Percentiles rank a stretch among this genome's conserved stretches.
These are phyloP conservation scores for Masticophis lateralis DNA, from an alignment of 2,797 vertebrate species.

Conservation along the genomic window DNA sequence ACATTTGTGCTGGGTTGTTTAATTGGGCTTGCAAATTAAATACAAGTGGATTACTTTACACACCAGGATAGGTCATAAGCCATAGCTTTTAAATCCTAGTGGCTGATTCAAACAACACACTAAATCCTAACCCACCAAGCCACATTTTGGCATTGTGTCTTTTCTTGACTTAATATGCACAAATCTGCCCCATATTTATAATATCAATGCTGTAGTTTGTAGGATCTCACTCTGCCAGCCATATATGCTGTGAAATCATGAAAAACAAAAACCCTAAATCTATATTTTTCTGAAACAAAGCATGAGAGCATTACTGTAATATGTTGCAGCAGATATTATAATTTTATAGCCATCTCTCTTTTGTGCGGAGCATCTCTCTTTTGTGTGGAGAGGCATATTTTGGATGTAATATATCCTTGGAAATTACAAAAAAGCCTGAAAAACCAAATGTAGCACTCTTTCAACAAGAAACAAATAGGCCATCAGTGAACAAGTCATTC, in stretches of 20 bases:
- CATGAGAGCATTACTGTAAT: neutral
- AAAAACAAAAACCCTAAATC: neutral
- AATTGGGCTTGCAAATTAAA: neutral
- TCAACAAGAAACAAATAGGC: constrained; percentile 34
- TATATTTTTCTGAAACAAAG: neutral
- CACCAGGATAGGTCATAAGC: neutral
- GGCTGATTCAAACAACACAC: neutral
- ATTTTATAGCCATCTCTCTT: constrained; percentile 32
- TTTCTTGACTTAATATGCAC: neutral
- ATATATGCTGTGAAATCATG: neutral
- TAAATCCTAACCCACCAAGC: neutral
- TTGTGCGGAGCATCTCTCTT: constrained; percentile 18
- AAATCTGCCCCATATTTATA: neutral
- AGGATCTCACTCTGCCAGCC: neutral
- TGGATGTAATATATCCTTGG: constrained; percentile 36
- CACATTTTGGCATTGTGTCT: neutral
- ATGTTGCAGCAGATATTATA: constrained; percentile 7
- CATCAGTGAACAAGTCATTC: constrained; percentile 28
- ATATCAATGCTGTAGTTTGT: neutral
- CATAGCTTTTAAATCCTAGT: neutral
- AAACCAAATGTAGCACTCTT: constrained; percentile 38
- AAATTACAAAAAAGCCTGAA: constrained; percentile 31
- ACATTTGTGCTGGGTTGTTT: neutral
- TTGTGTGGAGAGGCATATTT: constrained; percentile 27
- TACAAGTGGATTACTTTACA: neutral